These are phyloP conservation scores for Nomada ruficornis DNA, from an alignment of 2,888 invertebrate species.

Conservation along the genomic window DNA sequence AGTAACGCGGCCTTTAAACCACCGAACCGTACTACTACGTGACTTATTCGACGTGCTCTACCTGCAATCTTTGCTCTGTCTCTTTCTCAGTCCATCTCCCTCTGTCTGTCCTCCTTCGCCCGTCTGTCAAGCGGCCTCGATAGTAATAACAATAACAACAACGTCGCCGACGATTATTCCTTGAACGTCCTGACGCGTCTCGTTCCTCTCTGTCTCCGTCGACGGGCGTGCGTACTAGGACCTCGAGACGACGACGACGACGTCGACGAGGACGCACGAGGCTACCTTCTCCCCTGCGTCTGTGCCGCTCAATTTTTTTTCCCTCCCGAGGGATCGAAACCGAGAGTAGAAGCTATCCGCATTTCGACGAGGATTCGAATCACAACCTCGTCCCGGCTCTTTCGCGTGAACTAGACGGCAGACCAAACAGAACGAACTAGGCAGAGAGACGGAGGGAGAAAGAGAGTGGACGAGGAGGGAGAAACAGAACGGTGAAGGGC, in stretches of 20 bases:
- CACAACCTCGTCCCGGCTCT: neutral
- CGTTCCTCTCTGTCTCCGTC: neutral
- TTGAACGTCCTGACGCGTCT: slow-evolving; percentile 18
- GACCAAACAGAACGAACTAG: neutral
- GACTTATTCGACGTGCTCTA: slow-evolving; percentile 26
- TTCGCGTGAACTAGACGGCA: neutral
- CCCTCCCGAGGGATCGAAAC: neutral
- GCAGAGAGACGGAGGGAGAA: neutral
- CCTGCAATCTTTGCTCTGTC: slow-evolving; percentile 11
- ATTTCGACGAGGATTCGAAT: neutral
- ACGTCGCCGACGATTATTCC: slow-evolving; percentile 4
- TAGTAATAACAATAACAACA: slow-evolving; percentile 11
- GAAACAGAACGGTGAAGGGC: slow-evolving; percentile 34
- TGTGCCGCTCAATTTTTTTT: neutral
- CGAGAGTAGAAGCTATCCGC: too few relatives aligned
- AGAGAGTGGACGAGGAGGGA: neutral
- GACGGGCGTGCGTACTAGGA: slow-evolving; percentile 52
- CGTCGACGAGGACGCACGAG: slow-evolving; percentile 22
- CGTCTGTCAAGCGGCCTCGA: neutral
- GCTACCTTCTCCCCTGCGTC: slow-evolving; percentile 2
- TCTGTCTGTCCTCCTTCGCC: neutral
- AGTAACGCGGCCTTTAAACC: slow-evolving; percentile 15
- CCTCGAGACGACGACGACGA: slow-evolving; percentile 30
- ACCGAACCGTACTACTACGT: slow-evolving; percentile 28
- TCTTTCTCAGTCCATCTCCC: neutral